Evolutionary conservation across 2,113 vertebrate species (phyloP), one percentile per base, ranked within the genome.

Genomic region (Lota lota): DNA sequence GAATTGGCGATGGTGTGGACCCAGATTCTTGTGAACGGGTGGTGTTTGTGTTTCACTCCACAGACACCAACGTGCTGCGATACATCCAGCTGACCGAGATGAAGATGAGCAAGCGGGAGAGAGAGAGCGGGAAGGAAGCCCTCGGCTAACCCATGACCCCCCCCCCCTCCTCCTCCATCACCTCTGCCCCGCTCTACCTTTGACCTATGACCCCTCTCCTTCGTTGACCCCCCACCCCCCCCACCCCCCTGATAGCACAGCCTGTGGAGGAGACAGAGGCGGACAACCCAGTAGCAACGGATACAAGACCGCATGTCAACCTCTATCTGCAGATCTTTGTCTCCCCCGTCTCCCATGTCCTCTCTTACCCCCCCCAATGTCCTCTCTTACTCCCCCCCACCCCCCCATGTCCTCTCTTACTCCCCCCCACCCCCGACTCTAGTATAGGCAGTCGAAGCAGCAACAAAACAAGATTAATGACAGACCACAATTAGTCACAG

Each of bases 11-110:
- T 53, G 17, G 17, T 53, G 10, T 14, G 17, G 17, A 53, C 50
- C 1, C 8, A 53, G 50, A 53, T 53, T 53, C 17, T 53, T 53
- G 17, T 53, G 2, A 53, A 2, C 2, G 1, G 47, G 15, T 54
- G 28, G 10, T 79, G 56, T 63, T 17, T 61, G 67, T 76, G 53
- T 64, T 54, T 72, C 50, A 70, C 7, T 1, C 22, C 58, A 1
- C 90, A 96, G 95, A 97, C 81, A 96, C 94, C 87, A 97, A 97
- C 7, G 94, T 97, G 70, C 90, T 95, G 53, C 92, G 94, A 57
- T 97, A 97, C 90, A 97, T 96, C 86, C 95, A 97, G 91, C 92
- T 97, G 88, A 97, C 95, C 2, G 94, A 97, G 89, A 94, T 97
- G 88, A 96, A 95, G 91, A 95, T 96, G 89, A 95, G 84, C 77